Percentiles rank a stretch among this genome's conserved stretches.
Conservation (phyloP, 2,797 vertebrate genomes). For the Eulemur coronatus region DNA sequence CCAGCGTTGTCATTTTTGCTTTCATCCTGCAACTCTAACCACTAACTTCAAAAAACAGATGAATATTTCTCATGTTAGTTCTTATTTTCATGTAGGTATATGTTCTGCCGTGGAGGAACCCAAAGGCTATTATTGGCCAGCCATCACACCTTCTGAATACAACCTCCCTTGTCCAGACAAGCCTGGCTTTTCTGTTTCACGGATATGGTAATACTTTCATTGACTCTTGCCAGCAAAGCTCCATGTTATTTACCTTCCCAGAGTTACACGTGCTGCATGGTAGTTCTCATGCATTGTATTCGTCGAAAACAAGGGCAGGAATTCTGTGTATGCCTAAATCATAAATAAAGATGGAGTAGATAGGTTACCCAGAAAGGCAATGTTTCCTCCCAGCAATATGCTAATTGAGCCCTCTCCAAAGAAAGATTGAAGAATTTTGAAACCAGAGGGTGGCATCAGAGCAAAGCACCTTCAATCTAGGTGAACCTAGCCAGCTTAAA, state of each 20-base stretch:
- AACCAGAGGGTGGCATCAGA: background rate
- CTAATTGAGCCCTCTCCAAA: background rate
- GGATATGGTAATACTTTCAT: slow-evolving; percentile 90
- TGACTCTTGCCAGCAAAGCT: background rate
- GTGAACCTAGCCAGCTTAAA: background rate
- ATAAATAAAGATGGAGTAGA: background rate
- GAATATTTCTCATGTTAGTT: background rate
- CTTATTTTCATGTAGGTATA: slow-evolving; percentile 82
- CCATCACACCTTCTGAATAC: slow-evolving; percentile 85
- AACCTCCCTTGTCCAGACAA: slow-evolving; percentile 88
- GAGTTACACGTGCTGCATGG: fast-evolving
- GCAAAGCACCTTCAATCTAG: background rate
- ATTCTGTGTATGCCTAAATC: background rate
- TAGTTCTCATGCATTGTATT: background rate
- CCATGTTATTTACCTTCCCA: background rate
- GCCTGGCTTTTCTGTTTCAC: slow-evolving; percentile 87
- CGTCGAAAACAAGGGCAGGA: background rate
- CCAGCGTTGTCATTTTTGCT: background rate
- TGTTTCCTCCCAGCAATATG: background rate
- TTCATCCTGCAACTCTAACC: background rate
- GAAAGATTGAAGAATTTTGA: background rate
- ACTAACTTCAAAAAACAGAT: background rate
- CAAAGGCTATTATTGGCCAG: slow-evolving; percentile 89
- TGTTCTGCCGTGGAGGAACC: slow-evolving; percentile 86
- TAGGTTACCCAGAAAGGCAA: background rate